Evolutionary conservation across 2,888 invertebrate genomes (phyloP).

Genomic region (Sisyra terminalis): DNA sequence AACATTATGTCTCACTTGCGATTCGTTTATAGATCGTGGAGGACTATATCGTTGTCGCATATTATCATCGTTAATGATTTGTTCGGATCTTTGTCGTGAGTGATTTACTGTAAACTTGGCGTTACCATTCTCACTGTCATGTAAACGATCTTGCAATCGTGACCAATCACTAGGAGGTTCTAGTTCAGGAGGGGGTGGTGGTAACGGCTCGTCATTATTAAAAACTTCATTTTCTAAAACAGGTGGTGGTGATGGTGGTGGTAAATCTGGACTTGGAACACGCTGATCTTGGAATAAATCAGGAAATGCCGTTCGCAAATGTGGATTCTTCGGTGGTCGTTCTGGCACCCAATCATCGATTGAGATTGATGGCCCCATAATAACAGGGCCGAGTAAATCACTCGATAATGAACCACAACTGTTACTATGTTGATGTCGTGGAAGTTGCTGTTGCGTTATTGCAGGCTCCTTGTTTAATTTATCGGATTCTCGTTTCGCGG

Average conservation of each 20-base stretch:
- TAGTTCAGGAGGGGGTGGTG: constrained; percentile 43
- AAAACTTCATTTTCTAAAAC: constrained; percentile 39
- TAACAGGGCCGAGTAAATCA: constrained; percentile 40
- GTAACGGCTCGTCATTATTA: constrained; percentile 43
- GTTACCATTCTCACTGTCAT: neutral
- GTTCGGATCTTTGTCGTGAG: constrained; percentile 5
- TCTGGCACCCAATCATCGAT: constrained; percentile 56
- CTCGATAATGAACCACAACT: constrained; percentile 40
- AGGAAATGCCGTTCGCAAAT: constrained; percentile 33
- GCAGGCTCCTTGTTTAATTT: constrained; percentile 18
- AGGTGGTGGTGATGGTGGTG: constrained; percentile 44
- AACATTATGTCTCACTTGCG: constrained; percentile 6
- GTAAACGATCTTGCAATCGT: neutral
- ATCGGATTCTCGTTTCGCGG: constrained; percentile 20
- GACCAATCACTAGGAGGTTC: constrained; percentile 8
- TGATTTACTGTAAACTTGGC: constrained; percentile 1
- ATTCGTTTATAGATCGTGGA: constrained; percentile 1
- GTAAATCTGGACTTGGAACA: constrained; percentile 40
- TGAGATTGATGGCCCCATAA: constrained; percentile 42
- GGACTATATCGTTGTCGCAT: constrained; percentile 3
- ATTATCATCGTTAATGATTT: neutral
- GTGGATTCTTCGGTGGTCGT: constrained; percentile 61
- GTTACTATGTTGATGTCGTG: constrained; percentile 37
- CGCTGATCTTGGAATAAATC: constrained; percentile 30
- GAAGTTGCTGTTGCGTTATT: constrained; percentile 12